Conservation (phyloP, 1,140 invertebrate species). For the Eriosoma lanigerum region DNA sequence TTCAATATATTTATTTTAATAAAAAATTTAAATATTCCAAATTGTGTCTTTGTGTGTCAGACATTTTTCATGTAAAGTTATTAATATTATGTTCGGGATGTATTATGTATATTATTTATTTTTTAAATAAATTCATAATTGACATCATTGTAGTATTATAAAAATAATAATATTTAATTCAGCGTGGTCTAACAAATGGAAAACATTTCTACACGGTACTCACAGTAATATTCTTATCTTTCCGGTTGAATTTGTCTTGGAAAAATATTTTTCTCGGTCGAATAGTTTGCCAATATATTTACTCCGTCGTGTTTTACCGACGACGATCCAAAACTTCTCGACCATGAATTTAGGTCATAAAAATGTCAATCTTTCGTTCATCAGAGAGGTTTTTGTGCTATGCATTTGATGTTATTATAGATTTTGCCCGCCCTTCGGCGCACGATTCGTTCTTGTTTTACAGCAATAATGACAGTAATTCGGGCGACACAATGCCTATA, state of each 20-base stretch:
- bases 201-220: conserved; percentile 1
- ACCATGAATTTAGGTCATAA: conserved; percentile 41
- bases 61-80: too few relatives aligned
- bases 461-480: conserved; percentile 37
- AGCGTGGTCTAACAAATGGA: conserved; percentile 3
- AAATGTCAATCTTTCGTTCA: conserved; percentile 36
- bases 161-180: too few relatives aligned
- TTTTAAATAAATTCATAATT: too few relatives aligned
- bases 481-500: conserved; percentile 13
- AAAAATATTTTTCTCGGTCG: conserved; percentile 28
- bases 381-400: conserved; percentile 33
- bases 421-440: not conserved
- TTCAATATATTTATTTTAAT: too few relatives aligned
- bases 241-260: conserved; percentile 13
- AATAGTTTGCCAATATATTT: conserved; percentile 33
- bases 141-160: too few relatives aligned
- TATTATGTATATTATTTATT: too few relatives aligned
- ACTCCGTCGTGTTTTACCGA: not conserved
- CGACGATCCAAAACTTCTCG: conserved; percentile 31
- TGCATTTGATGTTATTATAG: conserved; percentile 41
- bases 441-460: not conserved
- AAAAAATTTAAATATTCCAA: too few relatives aligned
- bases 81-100: too few relatives aligned
- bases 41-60: too few relatives aligned
- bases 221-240: conserved; percentile 37